phyloP scores from a whole-genome alignment of 2,888 invertebrate genomes.

The Galerucella pusilla region DNA sequence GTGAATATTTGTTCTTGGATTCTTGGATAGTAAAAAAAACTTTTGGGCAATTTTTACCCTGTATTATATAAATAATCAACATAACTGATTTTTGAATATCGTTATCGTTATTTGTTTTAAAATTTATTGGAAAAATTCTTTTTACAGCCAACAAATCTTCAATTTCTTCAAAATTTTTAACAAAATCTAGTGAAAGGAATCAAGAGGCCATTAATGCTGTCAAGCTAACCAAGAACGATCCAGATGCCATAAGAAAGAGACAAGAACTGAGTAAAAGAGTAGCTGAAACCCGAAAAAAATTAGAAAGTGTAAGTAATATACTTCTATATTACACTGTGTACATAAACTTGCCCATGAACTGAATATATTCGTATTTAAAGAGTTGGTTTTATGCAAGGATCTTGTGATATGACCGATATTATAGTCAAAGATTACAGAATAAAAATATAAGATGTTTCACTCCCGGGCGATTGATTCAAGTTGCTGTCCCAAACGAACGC shows the following conservation, averaged over 20 bases:
- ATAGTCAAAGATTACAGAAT: too few relatives aligned
- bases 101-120: background rate
- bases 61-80: background rate
- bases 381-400: too few relatives aligned
- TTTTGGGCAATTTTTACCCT: background rate
- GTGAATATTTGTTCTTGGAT: background rate
- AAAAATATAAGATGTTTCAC: too few relatives aligned
- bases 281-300: conserved; percentile 84
- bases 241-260: conserved; percentile 73
- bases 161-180: conserved; percentile 72
- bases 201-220: conserved; percentile 69
- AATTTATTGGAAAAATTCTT: background rate
- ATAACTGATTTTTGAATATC: background rate
- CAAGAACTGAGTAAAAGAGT: conserved; percentile 86
- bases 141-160: conserved; percentile 69
- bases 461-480: too few relatives aligned
- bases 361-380: too few relatives aligned
- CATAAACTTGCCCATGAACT: too few relatives aligned
- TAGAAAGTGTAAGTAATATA: conserved; percentile 81
- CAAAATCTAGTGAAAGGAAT: conserved; percentile 61
- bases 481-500: too few relatives aligned
- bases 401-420: too few relatives aligned
- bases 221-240: conserved; percentile 70
- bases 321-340: too few relatives aligned
- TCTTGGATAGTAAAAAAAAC: too few relatives aligned